Percentiles rank a stretch among this genome's conserved stretches.
Evolutionary conservation across 2,888 invertebrate species (phyloP).

Genomic region (Drosophila diplacantha): DNA sequence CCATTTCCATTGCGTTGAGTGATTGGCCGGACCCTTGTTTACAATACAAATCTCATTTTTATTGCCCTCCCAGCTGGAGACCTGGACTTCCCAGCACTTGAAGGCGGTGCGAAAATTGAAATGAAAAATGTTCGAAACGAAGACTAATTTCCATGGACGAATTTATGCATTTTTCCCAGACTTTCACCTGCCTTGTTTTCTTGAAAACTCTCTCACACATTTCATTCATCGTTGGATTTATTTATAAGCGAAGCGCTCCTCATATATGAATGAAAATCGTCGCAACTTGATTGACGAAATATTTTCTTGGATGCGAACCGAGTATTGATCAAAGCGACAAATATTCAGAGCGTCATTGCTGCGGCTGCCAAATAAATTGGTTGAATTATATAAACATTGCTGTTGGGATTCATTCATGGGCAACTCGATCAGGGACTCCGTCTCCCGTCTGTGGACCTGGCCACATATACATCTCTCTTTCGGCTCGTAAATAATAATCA

Average conservation of each 20-base stretch:
- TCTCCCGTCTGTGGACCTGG: background rate
- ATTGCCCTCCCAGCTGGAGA: slow-evolving; percentile 19
- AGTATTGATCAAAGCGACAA: slow-evolving; percentile 54
- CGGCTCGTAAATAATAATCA: slow-evolving; percentile 28
- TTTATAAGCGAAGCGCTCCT: slow-evolving; percentile 28
- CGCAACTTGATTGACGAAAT: slow-evolving; percentile 55
- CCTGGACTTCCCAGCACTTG: slow-evolving; percentile 27
- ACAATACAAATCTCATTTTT: slow-evolving; percentile 23
- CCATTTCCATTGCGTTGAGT: slow-evolving; percentile 1
- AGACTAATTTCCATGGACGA: slow-evolving; percentile 31
- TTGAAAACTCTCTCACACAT: slow-evolving; percentile 7
- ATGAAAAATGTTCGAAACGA: slow-evolving; percentile 27
- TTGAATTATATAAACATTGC: slow-evolving; percentile 29
- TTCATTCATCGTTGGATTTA: slow-evolving; percentile 37
- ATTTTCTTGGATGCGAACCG: slow-evolving; percentile 43
- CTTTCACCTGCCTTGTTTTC: slow-evolving; percentile 26
- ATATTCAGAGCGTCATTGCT: slow-evolving; percentile 33
- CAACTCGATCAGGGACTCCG: slow-evolving; percentile 30
- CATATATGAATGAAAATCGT: slow-evolving; percentile 54
- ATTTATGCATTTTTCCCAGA: slow-evolving; percentile 37
- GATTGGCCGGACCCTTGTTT: slow-evolving; percentile 21
- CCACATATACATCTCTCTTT: slow-evolving; percentile 4
- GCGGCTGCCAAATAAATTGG: slow-evolving; percentile 26
- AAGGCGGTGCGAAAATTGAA: slow-evolving; percentile 8
- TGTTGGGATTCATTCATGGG: slow-evolving; percentile 22